Base-by-base conservation (phyloP, 1,140 invertebrate species). In the Samia ricini region DNA sequence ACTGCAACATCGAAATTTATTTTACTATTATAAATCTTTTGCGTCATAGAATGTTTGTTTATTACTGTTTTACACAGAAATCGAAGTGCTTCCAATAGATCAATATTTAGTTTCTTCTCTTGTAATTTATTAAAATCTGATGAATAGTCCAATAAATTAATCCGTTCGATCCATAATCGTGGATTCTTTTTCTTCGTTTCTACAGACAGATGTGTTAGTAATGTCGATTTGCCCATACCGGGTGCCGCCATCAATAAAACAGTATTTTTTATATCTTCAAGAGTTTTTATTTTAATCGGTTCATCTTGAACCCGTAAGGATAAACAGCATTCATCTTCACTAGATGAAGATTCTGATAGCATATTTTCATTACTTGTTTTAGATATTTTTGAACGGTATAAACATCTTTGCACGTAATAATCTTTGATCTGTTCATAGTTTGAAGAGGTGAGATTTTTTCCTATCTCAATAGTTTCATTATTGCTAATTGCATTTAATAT, bases 161-260 rank as follows among this genome's bases (percentile, higher is more conserved):
- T 48, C 10, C 62, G 51, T 19, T 20, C 48, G 18, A 63, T 52
- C 62, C 62, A 63, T 12, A 54, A 3, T 18, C 23, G 10, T 10
- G 24, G 23, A 23, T 54, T 10, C 0, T 6, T 4, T 10, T 54
- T 20, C 52, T 59, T 63, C 1, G 56, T 59, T 59, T 59, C 24
- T 2, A 59, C 15, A 5, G 62, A 63, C 12, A 63, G 24, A 51
- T 63, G 56, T 21, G 56, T 63, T 2, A 63, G 56, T 19, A 63
- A 33, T 21, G 62, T 58, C 19, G 62, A 63, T 20, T 63, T 63
- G 0, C 62, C 62, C 56, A 63, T 63, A 19, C 62, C 62, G 0
- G 62, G 56, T 3, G 49, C 62, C 15, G 50, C 36, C 12, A 63
- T 1, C 6, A 63, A 20, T 19, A 54, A 23, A 4, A 42, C 19